Conservation (phyloP, 2,113 vertebrate genomes). For the Cygnus buccinator region DNA sequence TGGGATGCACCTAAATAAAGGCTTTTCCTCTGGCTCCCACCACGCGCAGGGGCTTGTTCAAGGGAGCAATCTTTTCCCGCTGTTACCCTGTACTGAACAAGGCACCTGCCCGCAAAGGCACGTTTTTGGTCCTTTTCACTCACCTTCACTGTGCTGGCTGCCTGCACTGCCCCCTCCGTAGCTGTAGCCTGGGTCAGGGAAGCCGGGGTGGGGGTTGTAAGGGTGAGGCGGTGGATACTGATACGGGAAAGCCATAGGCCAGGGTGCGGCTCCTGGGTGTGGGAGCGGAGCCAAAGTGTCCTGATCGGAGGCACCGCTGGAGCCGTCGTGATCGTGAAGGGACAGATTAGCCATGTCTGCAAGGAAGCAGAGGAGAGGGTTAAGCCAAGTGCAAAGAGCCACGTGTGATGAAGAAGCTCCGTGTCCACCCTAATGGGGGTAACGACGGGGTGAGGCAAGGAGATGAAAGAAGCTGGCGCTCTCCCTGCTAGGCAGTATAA, state of each 20-base stretch:
- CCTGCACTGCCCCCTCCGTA: constrained; percentile 84
- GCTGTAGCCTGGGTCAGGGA: constrained; percentile 83
- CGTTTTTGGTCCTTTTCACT: background rate
- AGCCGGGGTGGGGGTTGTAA: constrained; percentile 86
- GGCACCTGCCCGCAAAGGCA: background rate
- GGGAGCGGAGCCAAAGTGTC: constrained; percentile 92
- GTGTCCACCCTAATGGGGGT: background rate
- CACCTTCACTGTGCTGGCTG: constrained; percentile 92
- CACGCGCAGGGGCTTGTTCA: background rate
- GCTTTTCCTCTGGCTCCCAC: background rate
- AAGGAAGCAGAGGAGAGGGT: background rate
- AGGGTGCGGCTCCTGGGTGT: constrained; percentile 92
- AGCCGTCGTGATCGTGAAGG: constrained; percentile 89
- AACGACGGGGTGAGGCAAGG: background rate
- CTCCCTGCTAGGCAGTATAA: background rate
- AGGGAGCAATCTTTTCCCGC: background rate
- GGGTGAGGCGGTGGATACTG: constrained; percentile 90
- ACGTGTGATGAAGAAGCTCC: background rate
- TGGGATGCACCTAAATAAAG: background rate
- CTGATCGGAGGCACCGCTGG: constrained; percentile 89
- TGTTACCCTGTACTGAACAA: background rate
- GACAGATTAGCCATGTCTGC: constrained; percentile 89
- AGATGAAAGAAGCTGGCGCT: background rate
- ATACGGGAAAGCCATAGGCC: constrained; percentile 93
- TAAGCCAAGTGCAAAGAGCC: background rate